Base-by-base conservation (phyloP, 2,113 vertebrate species). In the Lamprologus callipterus region DNA sequence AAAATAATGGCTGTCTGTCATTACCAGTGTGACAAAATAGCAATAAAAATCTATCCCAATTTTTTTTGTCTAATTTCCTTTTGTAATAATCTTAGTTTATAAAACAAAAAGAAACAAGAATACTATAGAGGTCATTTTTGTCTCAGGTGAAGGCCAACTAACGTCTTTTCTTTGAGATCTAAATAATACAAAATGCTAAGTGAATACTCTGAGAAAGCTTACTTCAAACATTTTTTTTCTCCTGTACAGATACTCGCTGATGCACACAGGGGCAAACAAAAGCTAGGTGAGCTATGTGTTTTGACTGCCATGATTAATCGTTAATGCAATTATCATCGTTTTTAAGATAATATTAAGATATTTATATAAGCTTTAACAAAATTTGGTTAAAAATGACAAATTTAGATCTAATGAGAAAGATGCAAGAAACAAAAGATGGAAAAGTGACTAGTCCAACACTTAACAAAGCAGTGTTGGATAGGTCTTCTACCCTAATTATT, bases 201-300 rank as follows among this genome's bases (percentile, higher is more conserved):
- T 42, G n/a, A 23, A 10, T 70, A 26, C 21, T 42, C 35, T 68
- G n/a, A 40, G 8, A 40, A 70, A 23, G 65, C 2, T 70, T 9
- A 9, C 13, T 16, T 70, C 37, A 70, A 42, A 16, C n/a, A 35
- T 21, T 9, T 14, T 16, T 40, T 42, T 10, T 6, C 35, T 70
- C 37, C 1, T 45, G n/a, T 73, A 23, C 65, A 42, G 35, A 23
- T 70, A 23, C 35, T 42, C 8, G 1, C n/a, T 70, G 11, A 70
- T 16, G 35, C n/a, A 16, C n/a, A 70, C 12, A 14, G 65, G n/a
- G 37, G 12, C 3, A 16, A 42, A 16, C 3, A 42, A 23, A 70
- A 42, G n/a, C 33, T 21, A 13, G 6, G 2, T 35, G 16, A 63
- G 2, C 2, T 19, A n/a, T 1, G 0, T 42, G 35, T 42, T 42